Conservation (phyloP, 92 coral and sea anemone species). For the Meandrina meandrites region DNA sequence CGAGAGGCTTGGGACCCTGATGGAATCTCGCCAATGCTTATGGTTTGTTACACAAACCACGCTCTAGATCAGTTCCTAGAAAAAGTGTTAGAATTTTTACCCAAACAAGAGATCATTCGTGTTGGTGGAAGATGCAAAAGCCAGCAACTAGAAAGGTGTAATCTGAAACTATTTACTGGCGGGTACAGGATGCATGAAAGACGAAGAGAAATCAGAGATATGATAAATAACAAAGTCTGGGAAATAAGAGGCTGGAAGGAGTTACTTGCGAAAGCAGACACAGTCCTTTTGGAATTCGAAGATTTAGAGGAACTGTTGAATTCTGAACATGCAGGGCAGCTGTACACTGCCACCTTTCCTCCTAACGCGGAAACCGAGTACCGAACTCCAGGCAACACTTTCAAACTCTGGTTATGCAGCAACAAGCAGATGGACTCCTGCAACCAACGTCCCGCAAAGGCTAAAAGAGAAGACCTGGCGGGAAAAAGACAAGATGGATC, state of each 20-base stretch:
- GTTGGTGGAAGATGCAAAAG: conserved; percentile 81
- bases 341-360: conserved; percentile 29
- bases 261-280: background rate
- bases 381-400: conserved; percentile 11
- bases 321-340: conserved; percentile 25
- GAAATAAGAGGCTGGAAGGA: conserved; percentile 14
- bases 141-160: conserved; percentile 39
- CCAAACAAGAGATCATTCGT: conserved; percentile 45
- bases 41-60: conserved; percentile 86
- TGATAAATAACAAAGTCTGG: background rate
- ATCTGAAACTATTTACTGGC: conserved; percentile 34
- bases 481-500: too few species aligned
- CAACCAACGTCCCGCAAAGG: background rate
- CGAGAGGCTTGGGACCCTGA: conserved; percentile 42
- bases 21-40: conserved; percentile 65
- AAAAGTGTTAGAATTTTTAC: conserved; percentile 57
- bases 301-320: conserved; percentile 34
- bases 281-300: background rate
- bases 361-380: background rate
- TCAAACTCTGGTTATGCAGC: conserved; percentile 19
- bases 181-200: background rate
- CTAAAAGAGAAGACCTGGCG: too few species aligned
- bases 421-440: conserved; percentile 1
- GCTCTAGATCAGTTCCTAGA: conserved; percentile 84
- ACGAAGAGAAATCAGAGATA: background rate